Evolutionary conservation across 2,888 invertebrate species (phyloP), one percentile per base, ranked within the genome.

Genomic region (Orthosia cruda): DNA sequence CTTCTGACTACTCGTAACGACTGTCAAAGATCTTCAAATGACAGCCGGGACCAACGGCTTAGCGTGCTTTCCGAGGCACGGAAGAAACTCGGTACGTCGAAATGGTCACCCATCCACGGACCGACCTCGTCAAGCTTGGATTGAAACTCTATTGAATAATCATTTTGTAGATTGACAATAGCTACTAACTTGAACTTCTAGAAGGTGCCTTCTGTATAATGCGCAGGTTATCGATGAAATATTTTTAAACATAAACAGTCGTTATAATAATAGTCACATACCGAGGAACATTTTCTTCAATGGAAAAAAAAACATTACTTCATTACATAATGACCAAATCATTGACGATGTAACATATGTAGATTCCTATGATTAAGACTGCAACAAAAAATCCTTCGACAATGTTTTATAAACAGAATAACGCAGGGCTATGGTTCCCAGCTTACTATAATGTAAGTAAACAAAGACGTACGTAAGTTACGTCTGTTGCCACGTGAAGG

Each of bases 221-320:
- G 58, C 23, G 13, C 23, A n/a, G 13, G 18, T n/a, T 23, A 49
- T 20, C 11, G 15, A 20, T 57, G 18, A 16, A 32, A 72, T 71
- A 40, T 58, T 12, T 23, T 26, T 40, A 40, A 40, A 40, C 40
- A 40, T 40, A 40, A 40, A 16, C 2, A 45, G 11, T 18, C 4
- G 18, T 50, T 73, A 18, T 63, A 20, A 50, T 49, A 74, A 65
- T 57, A 74, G 13, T 16, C 15, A 13, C 20, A 74, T 49, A 54
- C 32, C 47, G 9, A 32, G 5, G 16, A 5, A 11, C 15, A 59
- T 67, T 52, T 57, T 52, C 32, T 47, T 47, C 26, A 4, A 54
- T 23, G 7, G 40, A n/a, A 76, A 66, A 59, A 4, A 47, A 54
- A 23, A 32, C 54, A 52, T 50, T 16, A 18, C 15, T 52, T 18